Conservation (phyloP, 2,113 vertebrate genomes). For the Theristicus caerulescens region DNA sequence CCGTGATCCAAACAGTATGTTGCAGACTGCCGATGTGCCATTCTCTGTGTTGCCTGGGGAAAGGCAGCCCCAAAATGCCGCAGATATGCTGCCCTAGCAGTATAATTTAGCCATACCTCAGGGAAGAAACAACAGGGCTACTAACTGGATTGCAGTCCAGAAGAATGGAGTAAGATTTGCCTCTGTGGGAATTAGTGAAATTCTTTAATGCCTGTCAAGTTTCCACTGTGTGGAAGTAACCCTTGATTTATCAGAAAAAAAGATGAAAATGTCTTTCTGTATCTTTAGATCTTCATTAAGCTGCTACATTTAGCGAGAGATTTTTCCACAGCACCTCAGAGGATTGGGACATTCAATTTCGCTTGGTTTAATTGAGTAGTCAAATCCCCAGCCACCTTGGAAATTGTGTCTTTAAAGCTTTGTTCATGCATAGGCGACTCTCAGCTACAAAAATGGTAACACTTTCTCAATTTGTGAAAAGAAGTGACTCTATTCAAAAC, state of each 20-base stretch:
- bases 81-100: not conserved
- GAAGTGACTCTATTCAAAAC: not conserved
- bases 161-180: not conserved
- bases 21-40: not conserved
- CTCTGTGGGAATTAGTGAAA: not conserved
- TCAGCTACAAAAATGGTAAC: not conserved
- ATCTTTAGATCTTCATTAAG: not conserved
- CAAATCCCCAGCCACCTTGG: not conserved
- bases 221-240: not conserved
- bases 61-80: not conserved
- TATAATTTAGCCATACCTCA: not conserved
- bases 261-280: not conserved
- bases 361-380: not conserved
- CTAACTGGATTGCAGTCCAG: not conserved
- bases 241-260: not conserved
- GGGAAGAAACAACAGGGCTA: not conserved
- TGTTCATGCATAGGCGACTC: not conserved
- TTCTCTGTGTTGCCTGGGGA: not conserved
- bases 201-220: not conserved
- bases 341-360: not conserved
- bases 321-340: not conserved
- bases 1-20: not conserved
- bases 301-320: not conserved
- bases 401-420: not conserved
- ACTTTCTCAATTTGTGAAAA: not conserved